phyloP scores from a whole-genome alignment of 23 tunicate genomes.

The Botrylloides violaceus region DNA sequence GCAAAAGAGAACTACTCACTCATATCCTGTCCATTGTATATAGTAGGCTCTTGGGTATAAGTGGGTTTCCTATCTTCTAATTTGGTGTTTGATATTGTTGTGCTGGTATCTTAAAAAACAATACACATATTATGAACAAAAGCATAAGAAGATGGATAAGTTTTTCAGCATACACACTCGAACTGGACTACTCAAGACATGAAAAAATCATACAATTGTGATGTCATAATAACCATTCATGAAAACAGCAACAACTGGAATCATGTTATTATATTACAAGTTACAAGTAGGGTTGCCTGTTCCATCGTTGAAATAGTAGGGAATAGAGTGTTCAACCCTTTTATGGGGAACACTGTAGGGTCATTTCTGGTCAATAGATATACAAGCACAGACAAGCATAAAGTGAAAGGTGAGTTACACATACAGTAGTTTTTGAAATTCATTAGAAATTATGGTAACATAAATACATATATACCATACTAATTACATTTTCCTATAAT shows the following conservation, averaged over 20 bases:
- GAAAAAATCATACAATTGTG: too few species aligned
- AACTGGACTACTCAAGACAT: too few species aligned
- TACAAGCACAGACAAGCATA: background rate
- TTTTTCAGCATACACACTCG: too few species aligned
- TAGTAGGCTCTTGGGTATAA: background rate
- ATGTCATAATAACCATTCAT: background rate
- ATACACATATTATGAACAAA: background rate
- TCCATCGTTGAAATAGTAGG: background rate
- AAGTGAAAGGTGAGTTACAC: background rate
- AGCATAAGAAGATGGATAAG: too few species aligned
- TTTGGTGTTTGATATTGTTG: background rate
- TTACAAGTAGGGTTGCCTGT: background rate
- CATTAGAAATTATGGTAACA: too few species aligned
- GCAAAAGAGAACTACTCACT: conserved; percentile 14
- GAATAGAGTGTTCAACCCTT: background rate
- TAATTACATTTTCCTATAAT: too few species aligned
- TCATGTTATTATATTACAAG: too few species aligned
- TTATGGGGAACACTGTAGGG: conserved; percentile 2
- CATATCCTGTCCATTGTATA: conserved; percentile 15
- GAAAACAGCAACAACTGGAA: too few species aligned
- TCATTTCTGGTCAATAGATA: background rate
- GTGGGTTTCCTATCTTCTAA: conserved; percentile 6
- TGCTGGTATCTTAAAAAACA: background rate
- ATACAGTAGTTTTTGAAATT: background rate
- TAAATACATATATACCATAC: too few species aligned